Percentiles rank a stretch among this genome's conserved stretches.
phyloP scores from a whole-genome alignment of 2,888 invertebrate species.

The Blastobasis adustella region DNA sequence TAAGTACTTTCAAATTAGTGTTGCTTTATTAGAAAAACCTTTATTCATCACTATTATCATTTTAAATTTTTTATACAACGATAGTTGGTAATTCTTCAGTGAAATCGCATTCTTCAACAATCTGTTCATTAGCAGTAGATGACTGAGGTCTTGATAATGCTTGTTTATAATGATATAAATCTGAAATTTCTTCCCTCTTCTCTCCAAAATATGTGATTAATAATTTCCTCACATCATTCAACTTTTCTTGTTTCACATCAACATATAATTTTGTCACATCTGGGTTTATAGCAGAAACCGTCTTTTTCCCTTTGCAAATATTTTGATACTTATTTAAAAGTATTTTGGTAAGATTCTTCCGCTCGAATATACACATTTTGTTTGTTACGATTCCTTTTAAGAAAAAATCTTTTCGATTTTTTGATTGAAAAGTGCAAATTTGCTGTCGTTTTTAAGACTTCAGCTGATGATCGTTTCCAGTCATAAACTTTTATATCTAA shows the following conservation, averaged over 20 bases:
- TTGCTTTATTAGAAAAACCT: too few species aligned
- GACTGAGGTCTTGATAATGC: slow-evolving; percentile 11
- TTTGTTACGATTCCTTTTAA: slow-evolving; percentile 11
- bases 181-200: slow-evolving; percentile 7
- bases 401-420: slow-evolving; percentile 13
- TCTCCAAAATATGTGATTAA: slow-evolving; percentile 11
- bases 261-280: slow-evolving; percentile 7
- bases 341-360: slow-evolving; percentile 12
- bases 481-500: slow-evolving; percentile 5
- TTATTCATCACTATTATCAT: too few species aligned
- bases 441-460: slow-evolving; percentile 11
- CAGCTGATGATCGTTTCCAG: slow-evolving; percentile 9
- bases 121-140: slow-evolving; percentile 8
- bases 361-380: slow-evolving; percentile 12
- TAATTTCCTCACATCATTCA: slow-evolving; percentile 10
- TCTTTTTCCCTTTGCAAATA: slow-evolving; percentile 13
- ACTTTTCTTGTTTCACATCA: slow-evolving; percentile 11
- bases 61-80: slow-evolving; percentile 5
- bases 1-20: too few species aligned
- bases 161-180: slow-evolving; percentile 10
- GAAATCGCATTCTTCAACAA: slow-evolving; percentile 9
- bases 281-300: slow-evolving; percentile 8
- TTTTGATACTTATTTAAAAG: slow-evolving; percentile 6
- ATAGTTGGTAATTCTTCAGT: slow-evolving; percentile 11
- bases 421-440: slow-evolving; percentile 11